A percentile compares a stretch with the other conserved stretches of the same genome.
Conservation (phyloP, 1,140 invertebrate species). For the Centruroides sculpturatus region DNA sequence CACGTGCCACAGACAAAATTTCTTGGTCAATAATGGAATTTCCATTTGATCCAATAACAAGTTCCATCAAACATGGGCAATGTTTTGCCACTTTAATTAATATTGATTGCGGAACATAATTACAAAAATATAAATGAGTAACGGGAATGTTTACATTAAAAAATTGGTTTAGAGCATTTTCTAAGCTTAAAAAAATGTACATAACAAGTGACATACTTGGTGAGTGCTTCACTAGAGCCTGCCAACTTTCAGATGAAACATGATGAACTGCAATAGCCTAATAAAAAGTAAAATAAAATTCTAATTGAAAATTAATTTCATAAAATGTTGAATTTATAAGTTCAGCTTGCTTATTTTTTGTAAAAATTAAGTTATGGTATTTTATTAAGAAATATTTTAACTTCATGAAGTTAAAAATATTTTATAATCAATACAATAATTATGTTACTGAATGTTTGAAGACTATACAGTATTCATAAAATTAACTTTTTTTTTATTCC, state of each 20-base stretch:
- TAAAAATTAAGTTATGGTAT: no score
- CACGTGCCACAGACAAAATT: background rate
- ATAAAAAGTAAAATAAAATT: background rate
- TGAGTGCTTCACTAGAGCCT: background rate
- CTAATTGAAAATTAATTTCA: no score
- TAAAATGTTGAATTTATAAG: no score
- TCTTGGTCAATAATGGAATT: background rate
- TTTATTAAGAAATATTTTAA: no score
- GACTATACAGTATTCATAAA: no score
- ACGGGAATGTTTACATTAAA: background rate
- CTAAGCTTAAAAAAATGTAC: background rate
- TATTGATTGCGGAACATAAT: background rate
- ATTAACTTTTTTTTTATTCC: no score
- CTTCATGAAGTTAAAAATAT: no score
- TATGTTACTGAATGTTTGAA: no score
- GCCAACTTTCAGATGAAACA: background rate
- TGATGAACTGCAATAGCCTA: background rate
- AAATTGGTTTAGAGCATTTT: background rate
- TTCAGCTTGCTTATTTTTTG: no score
- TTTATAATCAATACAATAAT: no score
- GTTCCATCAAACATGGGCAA: background rate
- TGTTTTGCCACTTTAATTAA: background rate
- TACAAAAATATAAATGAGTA: background rate
- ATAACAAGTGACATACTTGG: background rate
- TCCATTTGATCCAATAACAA: background rate